Evolutionary conservation across 2,797 vertebrate species (phyloP).

Genomic region (Pogoniulus pusillus): DNA sequence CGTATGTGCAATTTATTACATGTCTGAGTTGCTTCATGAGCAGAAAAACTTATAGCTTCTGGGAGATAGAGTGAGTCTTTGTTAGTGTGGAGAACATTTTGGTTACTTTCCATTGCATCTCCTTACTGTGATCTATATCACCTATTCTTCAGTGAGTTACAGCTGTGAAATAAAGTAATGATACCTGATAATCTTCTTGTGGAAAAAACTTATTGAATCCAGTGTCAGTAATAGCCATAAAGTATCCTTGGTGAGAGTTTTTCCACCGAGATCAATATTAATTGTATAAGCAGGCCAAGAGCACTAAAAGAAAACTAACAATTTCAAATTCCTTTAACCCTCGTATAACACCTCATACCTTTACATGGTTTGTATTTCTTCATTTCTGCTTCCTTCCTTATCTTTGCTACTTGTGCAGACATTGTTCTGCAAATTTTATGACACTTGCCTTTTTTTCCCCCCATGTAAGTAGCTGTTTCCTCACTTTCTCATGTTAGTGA

Average conservation of each 20-base stretch:
- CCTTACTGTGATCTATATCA: background rate
- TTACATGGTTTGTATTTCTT: background rate
- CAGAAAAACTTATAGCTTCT: background rate
- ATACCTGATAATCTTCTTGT: background rate
- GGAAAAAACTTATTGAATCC: background rate
- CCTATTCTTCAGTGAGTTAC: background rate
- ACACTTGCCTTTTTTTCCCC: background rate
- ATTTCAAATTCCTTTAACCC: background rate
- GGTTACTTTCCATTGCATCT: background rate
- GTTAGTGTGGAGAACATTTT: background rate
- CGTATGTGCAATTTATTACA: background rate
- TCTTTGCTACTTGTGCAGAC: background rate
- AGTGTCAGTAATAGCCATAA: background rate
- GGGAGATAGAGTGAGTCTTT: background rate
- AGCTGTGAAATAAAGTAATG: slow-evolving; percentile 8
- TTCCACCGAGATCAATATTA: background rate
- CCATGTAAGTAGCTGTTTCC: background rate
- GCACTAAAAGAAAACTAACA: background rate
- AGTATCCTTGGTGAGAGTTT: background rate
- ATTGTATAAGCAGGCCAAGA: background rate
- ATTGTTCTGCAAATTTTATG: background rate
- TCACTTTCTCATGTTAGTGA: background rate
- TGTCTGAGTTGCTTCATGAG: background rate
- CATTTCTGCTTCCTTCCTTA: background rate
- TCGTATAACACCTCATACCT: background rate